A percentile compares a stretch with the other conserved stretches of the same genome.
These are phyloP conservation scores for Propithecus perrieri DNA, from an alignment of 2,797 vertebrate genomes.

Conservation along the genomic window DNA sequence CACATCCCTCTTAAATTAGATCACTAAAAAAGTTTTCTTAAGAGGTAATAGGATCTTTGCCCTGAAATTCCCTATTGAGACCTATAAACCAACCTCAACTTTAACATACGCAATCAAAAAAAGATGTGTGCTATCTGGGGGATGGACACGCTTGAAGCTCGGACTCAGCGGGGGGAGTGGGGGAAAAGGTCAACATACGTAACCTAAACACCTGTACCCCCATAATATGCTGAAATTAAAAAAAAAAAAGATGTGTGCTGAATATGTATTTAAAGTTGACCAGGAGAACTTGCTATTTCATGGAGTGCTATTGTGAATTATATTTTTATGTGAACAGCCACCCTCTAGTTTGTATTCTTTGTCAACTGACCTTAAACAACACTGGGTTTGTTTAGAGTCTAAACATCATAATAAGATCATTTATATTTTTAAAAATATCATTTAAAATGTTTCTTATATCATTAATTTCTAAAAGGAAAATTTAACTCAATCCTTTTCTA, in stretches of 20 bases:
- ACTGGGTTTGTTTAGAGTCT: not conserved
- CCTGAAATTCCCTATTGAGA: not conserved
- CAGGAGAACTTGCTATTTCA: not conserved
- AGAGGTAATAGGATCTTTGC: not conserved
- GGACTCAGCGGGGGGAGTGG: no score
- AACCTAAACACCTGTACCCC: no score
- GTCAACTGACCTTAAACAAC: conserved; percentile 17
- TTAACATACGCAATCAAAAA: not conserved
- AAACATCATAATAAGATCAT: not conserved
- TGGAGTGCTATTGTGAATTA: not conserved
- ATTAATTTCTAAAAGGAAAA: not conserved
- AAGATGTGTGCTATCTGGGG: not conserved
- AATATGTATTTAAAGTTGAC: not conserved
- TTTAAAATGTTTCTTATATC: not conserved
- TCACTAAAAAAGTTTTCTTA: not conserved
- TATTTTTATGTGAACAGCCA: not conserved
- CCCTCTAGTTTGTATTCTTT: not conserved
- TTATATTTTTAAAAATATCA: not conserved
- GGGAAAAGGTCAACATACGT: no score
- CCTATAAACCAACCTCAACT: not conserved
- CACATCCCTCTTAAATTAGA: not conserved
- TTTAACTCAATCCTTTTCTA: not conserved
- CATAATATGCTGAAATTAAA: no score
- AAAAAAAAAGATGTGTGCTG: not conserved
- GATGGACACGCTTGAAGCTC: no score